Percentiles rank a stretch among this genome's conserved stretches.
These are phyloP conservation scores for Sinopyrophorus schimmeli DNA, from an alignment of 2,888 invertebrate genomes.

Conservation along the genomic window DNA sequence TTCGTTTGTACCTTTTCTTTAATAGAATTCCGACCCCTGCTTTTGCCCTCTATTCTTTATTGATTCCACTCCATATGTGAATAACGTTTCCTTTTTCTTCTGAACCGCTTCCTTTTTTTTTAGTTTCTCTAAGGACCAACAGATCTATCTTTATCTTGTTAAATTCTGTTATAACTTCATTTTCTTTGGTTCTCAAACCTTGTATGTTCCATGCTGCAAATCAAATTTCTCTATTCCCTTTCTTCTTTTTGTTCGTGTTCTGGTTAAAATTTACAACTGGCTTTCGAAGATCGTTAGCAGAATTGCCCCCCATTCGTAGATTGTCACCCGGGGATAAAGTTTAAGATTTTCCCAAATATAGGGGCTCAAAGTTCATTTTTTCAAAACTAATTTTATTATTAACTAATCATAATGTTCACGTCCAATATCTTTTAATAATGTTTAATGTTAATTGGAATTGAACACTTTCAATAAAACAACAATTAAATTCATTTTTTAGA, in stretches of 20 bases:
- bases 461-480: too few relatives aligned
- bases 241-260: background rate
- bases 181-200: background rate
- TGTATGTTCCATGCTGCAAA: background rate
- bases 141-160: background rate
- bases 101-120: background rate
- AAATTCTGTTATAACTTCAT: background rate
- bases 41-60: background rate
- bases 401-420: too few relatives aligned
- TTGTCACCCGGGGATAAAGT: background rate
- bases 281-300: background rate
- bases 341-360: background rate
- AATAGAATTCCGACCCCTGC: background rate
- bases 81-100: background rate
- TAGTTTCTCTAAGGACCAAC: background rate
- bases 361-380: too few relatives aligned
- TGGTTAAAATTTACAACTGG: background rate
- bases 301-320: slow-evolving; percentile 1
- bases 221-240: background rate
- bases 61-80: background rate
- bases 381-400: too few relatives aligned
- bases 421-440: too few relatives aligned
- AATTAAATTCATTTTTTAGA: too few relatives aligned
- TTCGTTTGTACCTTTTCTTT: background rate
- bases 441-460: too few relatives aligned